phyloP scores from a whole-genome alignment of 2,113 vertebrate genomes.

The Sander vitreus region DNA sequence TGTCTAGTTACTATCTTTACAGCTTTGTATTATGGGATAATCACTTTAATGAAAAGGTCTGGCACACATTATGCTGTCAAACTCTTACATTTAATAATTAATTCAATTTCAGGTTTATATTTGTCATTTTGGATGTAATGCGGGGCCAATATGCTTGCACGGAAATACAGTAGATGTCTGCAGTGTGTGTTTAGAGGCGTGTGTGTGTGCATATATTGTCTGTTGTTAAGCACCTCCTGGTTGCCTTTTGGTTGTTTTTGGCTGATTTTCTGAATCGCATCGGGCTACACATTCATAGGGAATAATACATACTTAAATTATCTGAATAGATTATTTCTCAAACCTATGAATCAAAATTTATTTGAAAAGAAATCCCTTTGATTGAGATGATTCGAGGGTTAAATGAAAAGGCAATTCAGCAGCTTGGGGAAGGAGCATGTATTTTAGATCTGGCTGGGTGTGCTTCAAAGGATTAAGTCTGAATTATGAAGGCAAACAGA shows the following conservation, averaged over 20 bases:
- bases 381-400: background rate
- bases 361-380: conserved; percentile 1
- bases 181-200: background rate
- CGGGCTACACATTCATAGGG: background rate
- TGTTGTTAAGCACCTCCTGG: background rate
- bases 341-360: background rate
- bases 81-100: background rate
- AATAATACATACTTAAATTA: conserved; percentile 6
- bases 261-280: background rate
- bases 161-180: background rate
- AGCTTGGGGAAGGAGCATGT: conserved; percentile 6
- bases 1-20: background rate
- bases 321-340: conserved; percentile 6
- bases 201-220: background rate
- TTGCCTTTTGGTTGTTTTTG: conserved; percentile 13
- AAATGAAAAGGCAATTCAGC: background rate
- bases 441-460: conserved; percentile 34
- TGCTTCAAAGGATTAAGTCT: conserved; percentile 56
- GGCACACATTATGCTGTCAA: background rate
- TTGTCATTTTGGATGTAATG: background rate
- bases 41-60: background rate
- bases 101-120: background rate
- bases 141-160: background rate
- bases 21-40: background rate
- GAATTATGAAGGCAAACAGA: conserved; percentile 65